phyloP scores from a whole-genome alignment of 2,888 invertebrate genomes.

The Platycheirus rosarum region DNA sequence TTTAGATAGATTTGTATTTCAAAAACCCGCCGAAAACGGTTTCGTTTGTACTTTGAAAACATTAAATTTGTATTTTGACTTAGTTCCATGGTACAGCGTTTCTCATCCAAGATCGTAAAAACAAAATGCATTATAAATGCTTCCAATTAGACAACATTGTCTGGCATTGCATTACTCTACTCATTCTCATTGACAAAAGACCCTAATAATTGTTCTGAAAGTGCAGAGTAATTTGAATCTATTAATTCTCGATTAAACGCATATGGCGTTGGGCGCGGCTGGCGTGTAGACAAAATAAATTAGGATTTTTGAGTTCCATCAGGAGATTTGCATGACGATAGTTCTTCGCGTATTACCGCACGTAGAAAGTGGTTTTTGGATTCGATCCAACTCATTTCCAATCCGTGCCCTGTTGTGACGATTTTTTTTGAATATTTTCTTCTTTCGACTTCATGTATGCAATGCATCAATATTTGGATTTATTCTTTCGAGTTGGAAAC shows the following conservation, averaged over 20 bases:
- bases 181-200: constrained; percentile 66
- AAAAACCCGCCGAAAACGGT: constrained; percentile 7
- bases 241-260: constrained; percentile 58
- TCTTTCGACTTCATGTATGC: not conserved
- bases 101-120: constrained; percentile 1
- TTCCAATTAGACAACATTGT: constrained; percentile 31
- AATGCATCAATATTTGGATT: constrained; percentile 34
- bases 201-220: constrained; percentile 61
- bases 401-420: constrained; percentile 21
- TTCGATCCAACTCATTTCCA: constrained; percentile 43
- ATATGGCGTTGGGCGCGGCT: not conserved
- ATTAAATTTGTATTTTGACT: constrained; percentile 4
- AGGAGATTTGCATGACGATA: constrained; percentile 23
- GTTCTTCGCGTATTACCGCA: constrained; percentile 12
- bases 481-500: constrained; percentile 15
- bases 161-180: not conserved
- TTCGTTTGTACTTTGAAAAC: not conserved
- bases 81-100: no score
- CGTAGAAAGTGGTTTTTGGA: constrained; percentile 70
- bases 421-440: constrained; percentile 4
- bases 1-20: constrained; percentile 14
- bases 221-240: constrained; percentile 69
- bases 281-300: constrained; percentile 37
- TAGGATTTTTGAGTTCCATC: constrained; percentile 33
- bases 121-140: constrained; percentile 37